Evolutionary conservation across 2,113 vertebrate genomes (phyloP).

Genomic region (Esox niger): DNA sequence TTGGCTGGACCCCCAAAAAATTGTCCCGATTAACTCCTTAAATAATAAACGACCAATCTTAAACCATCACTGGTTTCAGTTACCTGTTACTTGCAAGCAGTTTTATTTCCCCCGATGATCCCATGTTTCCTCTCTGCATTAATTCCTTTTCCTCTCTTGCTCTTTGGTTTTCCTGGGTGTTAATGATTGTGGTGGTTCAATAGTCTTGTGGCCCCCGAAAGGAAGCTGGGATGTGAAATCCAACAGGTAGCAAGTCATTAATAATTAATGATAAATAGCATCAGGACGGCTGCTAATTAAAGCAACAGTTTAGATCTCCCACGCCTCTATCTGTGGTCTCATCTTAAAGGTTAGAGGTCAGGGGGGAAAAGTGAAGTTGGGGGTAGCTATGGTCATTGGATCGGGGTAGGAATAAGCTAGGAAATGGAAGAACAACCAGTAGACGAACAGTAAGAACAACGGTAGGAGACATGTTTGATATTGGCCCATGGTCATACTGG

Average conservation of each 20-base stretch:
- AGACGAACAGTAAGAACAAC: neutral
- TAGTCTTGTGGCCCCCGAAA: slow-evolving; percentile 37
- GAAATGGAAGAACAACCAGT: neutral
- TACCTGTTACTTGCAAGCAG: slow-evolving; percentile 26
- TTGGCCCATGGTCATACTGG: too few species aligned
- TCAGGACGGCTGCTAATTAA: slow-evolving; percentile 50
- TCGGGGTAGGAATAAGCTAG: neutral
- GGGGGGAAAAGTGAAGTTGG: neutral
- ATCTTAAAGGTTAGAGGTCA: neutral
- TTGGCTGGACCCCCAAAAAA: slow-evolving; percentile 27
- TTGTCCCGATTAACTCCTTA: slow-evolving; percentile 29
- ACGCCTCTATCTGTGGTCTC: slow-evolving; percentile 24
- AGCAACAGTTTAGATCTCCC: slow-evolving; percentile 53
- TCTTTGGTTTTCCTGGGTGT: slow-evolving; percentile 27
- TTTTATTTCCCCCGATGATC: neutral
- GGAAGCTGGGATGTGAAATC: slow-evolving; percentile 22
- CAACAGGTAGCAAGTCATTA: slow-evolving; percentile 54
- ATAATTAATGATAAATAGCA: slow-evolving; percentile 61
- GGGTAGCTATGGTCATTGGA: too few species aligned
- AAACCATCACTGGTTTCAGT: slow-evolving; percentile 25
- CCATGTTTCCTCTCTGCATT: neutral
- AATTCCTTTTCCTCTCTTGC: neutral
- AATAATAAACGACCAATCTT: slow-evolving; percentile 5
- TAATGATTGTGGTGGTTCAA: slow-evolving; percentile 39
- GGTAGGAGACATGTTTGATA: too few species aligned